A percentile compares a stretch with the other conserved stretches of the same genome.
Conservation (phyloP, 1,140 invertebrate species). For the Drosophila kanapiae region DNA sequence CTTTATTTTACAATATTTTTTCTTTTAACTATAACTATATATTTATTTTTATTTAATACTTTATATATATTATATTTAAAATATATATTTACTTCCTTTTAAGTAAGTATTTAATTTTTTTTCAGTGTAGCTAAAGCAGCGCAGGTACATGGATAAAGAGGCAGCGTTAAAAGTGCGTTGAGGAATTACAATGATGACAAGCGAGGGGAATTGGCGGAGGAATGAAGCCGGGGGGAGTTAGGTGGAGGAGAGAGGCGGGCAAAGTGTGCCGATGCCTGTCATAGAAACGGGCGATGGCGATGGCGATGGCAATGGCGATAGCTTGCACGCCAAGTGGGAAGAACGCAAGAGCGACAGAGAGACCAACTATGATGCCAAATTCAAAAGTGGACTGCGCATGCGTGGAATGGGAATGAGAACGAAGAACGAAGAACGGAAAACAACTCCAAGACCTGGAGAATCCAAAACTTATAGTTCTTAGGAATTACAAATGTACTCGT, state of each 20-base stretch:
- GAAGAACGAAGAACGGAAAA: slow-evolving; percentile 51
- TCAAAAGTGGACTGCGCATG: slow-evolving; percentile 78
- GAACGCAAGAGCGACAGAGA: slow-evolving; percentile 33
- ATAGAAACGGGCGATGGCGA: slow-evolving; percentile 52
- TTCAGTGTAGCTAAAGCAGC: slow-evolving; percentile 16
- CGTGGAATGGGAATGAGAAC: slow-evolving; percentile 75
- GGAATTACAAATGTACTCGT: not conserved
- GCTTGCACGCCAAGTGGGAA: slow-evolving; percentile 73
- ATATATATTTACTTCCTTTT: not conserved
- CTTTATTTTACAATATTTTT: too few relatives aligned
- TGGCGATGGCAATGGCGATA: slow-evolving; percentile 51
- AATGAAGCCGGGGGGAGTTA: not conserved
- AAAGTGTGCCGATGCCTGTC: slow-evolving; percentile 70
- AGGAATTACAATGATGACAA: slow-evolving; percentile 71
- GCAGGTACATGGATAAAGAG: slow-evolving; percentile 17
- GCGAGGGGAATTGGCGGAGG: not conserved
- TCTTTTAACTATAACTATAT: too few relatives aligned
- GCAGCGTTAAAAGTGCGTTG: slow-evolving; percentile 54
- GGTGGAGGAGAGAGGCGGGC: not conserved
- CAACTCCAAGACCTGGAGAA: not conserved
- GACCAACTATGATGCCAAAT: slow-evolving; percentile 70
- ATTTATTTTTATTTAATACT: not conserved
- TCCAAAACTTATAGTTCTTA: not conserved
- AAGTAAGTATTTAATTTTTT: not conserved
- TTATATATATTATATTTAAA: not conserved